Evolutionary conservation across 2,113 vertebrate genomes (phyloP), one percentile per base, ranked within the genome.

Genomic region (Miniopterus natalensis): DNA sequence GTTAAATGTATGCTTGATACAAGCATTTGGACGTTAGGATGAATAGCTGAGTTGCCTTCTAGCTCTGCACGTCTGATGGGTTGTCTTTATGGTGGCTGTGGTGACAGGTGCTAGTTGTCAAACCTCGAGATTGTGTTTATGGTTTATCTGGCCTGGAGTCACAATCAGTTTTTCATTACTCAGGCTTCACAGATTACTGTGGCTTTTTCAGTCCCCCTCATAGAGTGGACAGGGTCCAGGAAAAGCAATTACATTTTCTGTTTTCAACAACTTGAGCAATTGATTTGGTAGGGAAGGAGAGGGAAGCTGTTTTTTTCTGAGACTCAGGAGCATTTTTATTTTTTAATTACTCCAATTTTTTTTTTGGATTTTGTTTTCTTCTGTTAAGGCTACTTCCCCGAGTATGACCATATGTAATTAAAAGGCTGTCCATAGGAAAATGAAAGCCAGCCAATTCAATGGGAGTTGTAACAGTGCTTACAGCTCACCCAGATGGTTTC

Each of bases 101-200:
- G 29, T 51, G 47, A 66, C 59, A 31, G 87, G 13, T 47, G 70
- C 75, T 68, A 1, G 47, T 57, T 84, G 68, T 49, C 11, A 42
- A 68, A 55, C 68, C 42, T 86, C 3, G 17, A 40, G 49, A 42
- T 27, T 0, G 5, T 53, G 47, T 57, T 53, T 21, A 27, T 21
- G 87, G 55, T 66, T 73, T 85, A 59, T 59, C 42, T 89, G 53
- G 63, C 63, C 63, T 27, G 47, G 84, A 96, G 84, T 29, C 51
- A 65, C 47, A 49, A 2, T 59, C 53, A 80, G 0, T 29, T 59
- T 78, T 36, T 75, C 81, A 47, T 29, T 81, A 15, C 47, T 65
- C 40, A 90, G 31, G 1, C 40, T 92, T 78, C 36, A 23, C 1
- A 12, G 45, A 45, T 25, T 29, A 47, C 21, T 31, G 49, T 63